Evolutionary conservation across 2,888 invertebrate genomes (phyloP), one percentile per base, ranked within the genome.

Genomic region (Xylota sylvarum): DNA sequence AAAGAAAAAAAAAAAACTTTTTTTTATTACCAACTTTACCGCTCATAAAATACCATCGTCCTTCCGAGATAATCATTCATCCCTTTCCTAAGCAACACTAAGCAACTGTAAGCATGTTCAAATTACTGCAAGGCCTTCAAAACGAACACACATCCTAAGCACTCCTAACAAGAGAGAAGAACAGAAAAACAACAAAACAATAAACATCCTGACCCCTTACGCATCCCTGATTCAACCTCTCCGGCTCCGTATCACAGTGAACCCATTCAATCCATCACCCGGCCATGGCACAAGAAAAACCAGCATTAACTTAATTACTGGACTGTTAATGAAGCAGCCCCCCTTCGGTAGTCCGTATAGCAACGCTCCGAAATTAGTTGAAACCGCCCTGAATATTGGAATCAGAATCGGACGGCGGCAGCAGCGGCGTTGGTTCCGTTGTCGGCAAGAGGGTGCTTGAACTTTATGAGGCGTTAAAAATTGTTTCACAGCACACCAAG

Each of bases 241-340:
- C 56, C 35, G 43, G 6, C n/a, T 14, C 55, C n/a, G 5, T 19
- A 37, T 48, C 12, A 23, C 23, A 43, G 70, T 64, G 65, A 77
- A 85, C 65, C 67, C 62, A 82, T 86, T 77, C 67, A 86, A 73
- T 77, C 48, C 56, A 82, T 81, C 82, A 82, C 69, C 67, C 60
- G 62, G 60, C 43, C 76, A 19, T 58, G 60, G 72, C 60, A 67
- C 56, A 77, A 77, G 81, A 82, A 82, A 82, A 86, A 82, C 86
- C 82, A 82, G 86, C 76, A 86, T 86, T 86, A 86, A 86, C 82
- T 86, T 86, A 86, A 86, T 86, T 86, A 86, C 86, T 77, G 77
- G 67, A 86, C 86, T 86, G 86, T 86, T 86, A 86, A 86, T 86
- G 86, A 86, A 86, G 81, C 82, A 73, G 77, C 62, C 77, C 76